phyloP scores from a whole-genome alignment of 2,797 vertebrate species.

The Gorsachius magnificus region DNA sequence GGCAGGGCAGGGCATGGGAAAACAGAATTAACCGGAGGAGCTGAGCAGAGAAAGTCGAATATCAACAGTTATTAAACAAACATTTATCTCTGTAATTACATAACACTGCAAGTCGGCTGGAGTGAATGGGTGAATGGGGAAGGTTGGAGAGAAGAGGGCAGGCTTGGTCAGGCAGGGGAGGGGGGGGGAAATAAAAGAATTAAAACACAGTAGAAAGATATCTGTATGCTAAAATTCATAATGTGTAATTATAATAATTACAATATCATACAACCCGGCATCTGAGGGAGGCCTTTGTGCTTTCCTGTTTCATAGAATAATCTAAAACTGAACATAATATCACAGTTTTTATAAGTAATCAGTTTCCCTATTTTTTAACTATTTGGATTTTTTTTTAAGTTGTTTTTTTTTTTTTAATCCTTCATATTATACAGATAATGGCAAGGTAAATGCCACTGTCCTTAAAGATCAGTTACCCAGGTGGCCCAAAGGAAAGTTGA shows the following conservation, averaged over 20 bases:
- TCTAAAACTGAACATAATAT: slow-evolving; percentile 78
- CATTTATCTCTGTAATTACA: slow-evolving; percentile 65
- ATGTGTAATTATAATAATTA: slow-evolving; percentile 93
- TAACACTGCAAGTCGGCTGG: slow-evolving; percentile 23
- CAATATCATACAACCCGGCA: slow-evolving; percentile 91
- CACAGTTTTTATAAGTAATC: slow-evolving; percentile 77
- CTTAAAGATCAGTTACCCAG: not conserved
- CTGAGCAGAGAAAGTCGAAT: slow-evolving; percentile 73
- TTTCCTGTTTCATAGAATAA: slow-evolving; percentile 81
- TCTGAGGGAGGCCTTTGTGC: slow-evolving; percentile 88
- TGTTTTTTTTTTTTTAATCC: slow-evolving; percentile 51
- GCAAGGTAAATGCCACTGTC: slow-evolving; percentile 35
- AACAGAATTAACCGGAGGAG: slow-evolving; percentile 68
- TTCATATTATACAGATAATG: not conserved
- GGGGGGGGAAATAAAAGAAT: slow-evolving; percentile 68
- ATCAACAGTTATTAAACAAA: slow-evolving; percentile 76
- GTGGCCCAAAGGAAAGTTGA: not conserved
- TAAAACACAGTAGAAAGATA: slow-evolving; percentile 92
- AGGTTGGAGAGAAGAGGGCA: not conserved
- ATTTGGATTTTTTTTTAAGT: slow-evolving; percentile 9
- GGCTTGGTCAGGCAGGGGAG: not conserved
- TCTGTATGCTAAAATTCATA: slow-evolving; percentile 92
- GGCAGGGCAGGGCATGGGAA: slow-evolving; percentile 44
- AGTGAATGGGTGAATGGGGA: not conserved
- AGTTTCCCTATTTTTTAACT: slow-evolving; percentile 19